Evolutionary conservation across 2,113 vertebrate genomes (phyloP).

Genomic region (Falco punctatus): DNA sequence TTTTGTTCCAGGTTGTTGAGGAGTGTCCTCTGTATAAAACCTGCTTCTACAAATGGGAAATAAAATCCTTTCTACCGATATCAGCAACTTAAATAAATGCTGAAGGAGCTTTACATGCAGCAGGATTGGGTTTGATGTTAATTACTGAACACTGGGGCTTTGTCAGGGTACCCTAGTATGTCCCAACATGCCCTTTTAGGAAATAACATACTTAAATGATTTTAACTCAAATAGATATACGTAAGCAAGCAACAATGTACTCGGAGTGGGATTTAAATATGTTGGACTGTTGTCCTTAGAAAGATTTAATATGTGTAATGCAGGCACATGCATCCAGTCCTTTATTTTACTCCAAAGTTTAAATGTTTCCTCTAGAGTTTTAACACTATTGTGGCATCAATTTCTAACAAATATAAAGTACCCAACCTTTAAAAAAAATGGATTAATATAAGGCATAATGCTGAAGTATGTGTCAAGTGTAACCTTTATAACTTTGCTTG

Average conservation of each 20-base stretch:
- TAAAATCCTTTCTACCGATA: not conserved
- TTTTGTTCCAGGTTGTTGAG: not conserved
- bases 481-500: constrained; percentile 97
- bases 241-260: not conserved
- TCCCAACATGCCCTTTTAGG: not conserved
- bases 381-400: constrained; percentile 82
- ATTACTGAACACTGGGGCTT: not conserved
- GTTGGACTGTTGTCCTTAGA: not conserved
- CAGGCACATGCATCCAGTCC: not conserved
- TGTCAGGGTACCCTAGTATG: not conserved
- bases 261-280: not conserved
- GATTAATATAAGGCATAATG: constrained; percentile 88
- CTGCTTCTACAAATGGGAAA: not conserved
- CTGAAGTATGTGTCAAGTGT: constrained; percentile 91
- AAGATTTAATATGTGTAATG: not conserved
- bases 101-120: not conserved
- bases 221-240: constrained; percentile 9
- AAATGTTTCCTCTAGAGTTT: constrained; percentile 78
- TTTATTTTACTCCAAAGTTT: constrained; percentile 75
- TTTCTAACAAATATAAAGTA: constrained; percentile 83
- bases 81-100: not conserved
- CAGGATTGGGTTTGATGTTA: not conserved
- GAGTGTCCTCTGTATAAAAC: not conserved
- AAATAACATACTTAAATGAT: not conserved
- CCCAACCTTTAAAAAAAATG: constrained; percentile 85